Percentiles rank a stretch among this genome's conserved stretches.
Evolutionary conservation across 2,888 invertebrate genomes (phyloP).

Genomic region (Callimorpha dominula): DNA sequence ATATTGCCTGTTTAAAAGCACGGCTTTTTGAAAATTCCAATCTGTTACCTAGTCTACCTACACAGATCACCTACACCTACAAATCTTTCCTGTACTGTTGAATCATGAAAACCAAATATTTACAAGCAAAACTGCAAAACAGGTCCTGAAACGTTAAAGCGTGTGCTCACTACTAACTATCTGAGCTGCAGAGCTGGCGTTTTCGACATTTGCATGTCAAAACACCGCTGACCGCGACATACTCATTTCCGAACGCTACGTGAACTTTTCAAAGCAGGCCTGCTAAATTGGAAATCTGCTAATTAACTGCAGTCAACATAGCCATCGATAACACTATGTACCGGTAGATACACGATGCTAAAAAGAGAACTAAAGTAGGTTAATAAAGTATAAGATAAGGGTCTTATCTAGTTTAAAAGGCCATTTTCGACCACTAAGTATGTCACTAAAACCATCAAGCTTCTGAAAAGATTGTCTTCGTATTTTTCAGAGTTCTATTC

Average conservation of each 20-base stretch:
- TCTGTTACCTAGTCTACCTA: too few species aligned
- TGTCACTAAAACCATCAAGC: too few species aligned
- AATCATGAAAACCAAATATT: neutral
- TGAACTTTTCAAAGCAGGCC: slow-evolving; percentile 63
- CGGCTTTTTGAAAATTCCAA: too few species aligned
- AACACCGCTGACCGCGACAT: slow-evolving; percentile 72
- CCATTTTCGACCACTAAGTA: too few species aligned
- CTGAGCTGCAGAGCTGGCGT: slow-evolving; percentile 34
- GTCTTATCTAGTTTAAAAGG: too few species aligned
- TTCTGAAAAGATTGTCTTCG: too few species aligned
- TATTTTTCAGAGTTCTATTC: too few species aligned
- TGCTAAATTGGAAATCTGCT: slow-evolving; percentile 46
- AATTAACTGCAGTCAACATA: slow-evolving; percentile 25
- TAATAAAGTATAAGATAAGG: too few species aligned
- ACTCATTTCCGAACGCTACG: slow-evolving; percentile 70
- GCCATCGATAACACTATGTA: slow-evolving; percentile 9
- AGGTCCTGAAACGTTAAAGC: neutral
- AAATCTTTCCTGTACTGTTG: neutral
- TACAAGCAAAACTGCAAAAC: neutral
- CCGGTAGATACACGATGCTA: neutral
- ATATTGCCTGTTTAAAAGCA: too few species aligned
- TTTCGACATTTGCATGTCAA: slow-evolving; percentile 75
- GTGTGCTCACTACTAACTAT: neutral
- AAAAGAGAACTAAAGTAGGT: neutral
- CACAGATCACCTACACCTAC: too few species aligned